Evolutionary conservation across 2,888 invertebrate genomes (phyloP).

Genomic region (Azorinus chamasolen): DNA sequence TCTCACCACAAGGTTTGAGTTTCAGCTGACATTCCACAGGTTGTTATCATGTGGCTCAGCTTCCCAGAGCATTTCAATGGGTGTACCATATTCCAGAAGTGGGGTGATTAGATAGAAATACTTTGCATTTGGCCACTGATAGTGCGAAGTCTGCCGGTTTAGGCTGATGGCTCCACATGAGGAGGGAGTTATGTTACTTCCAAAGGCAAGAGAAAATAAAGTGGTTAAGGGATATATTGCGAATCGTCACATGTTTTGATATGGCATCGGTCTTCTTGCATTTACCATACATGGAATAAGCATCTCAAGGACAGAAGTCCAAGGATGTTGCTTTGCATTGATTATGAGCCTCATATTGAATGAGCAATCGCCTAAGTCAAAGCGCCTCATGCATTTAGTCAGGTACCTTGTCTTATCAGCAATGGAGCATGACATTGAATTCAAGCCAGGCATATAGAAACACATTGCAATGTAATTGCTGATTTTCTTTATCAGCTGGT

Average conservation of each 20-base stretch:
- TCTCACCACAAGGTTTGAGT: slow-evolving; percentile 25
- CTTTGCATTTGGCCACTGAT: not conserved
- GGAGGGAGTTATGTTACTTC: not conserved
- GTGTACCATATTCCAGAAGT: not conserved
- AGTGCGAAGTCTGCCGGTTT: not conserved
- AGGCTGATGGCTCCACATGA: not conserved
- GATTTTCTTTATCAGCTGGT: slow-evolving; percentile 3
- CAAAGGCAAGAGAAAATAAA: not conserved
- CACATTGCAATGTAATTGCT: not conserved
- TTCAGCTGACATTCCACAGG: slow-evolving; percentile 10
- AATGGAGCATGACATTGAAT: not conserved
- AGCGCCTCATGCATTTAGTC: not conserved
- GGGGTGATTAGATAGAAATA: not conserved
- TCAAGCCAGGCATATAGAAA: not conserved
- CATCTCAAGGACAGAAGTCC: not conserved
- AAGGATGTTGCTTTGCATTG: not conserved
- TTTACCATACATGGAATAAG: slow-evolving; percentile 3
- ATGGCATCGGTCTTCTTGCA: slow-evolving; percentile 2
- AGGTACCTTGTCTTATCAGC: not conserved
- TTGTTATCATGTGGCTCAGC: slow-evolving; percentile 28
- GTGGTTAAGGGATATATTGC: not conserved
- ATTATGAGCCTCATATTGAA: not conserved
- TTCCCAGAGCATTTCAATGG: slow-evolving; percentile 15
- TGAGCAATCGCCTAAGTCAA: not conserved
- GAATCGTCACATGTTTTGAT: not conserved